Percentiles rank a stretch among this genome's conserved stretches.
These are phyloP conservation scores for Polyommatus icarus DNA, from an alignment of 2,888 invertebrate genomes.

Conservation along the genomic window DNA sequence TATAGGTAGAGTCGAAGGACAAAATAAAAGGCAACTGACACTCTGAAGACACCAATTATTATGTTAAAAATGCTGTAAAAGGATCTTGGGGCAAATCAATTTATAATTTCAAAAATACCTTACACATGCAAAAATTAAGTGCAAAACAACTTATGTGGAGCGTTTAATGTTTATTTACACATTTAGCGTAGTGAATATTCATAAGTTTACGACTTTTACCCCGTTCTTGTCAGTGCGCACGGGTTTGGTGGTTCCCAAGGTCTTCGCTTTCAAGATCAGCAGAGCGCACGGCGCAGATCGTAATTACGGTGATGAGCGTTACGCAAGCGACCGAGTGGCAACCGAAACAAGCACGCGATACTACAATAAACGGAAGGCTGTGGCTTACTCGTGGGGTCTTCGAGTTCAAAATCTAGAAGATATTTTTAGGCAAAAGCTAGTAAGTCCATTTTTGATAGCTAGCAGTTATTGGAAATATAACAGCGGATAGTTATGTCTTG, in stretches of 20 bases:
- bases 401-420: background rate
- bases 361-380: slow-evolving; percentile 45
- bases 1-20: background rate
- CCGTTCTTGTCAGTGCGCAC: slow-evolving; percentile 15
- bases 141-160: background rate
- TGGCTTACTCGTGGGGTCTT: background rate
- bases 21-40: background rate
- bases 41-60: background rate
- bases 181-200: background rate
- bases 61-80: background rate
- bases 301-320: slow-evolving; percentile 75
- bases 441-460: background rate
- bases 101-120: background rate
- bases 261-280: slow-evolving; percentile 80
- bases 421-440: background rate
- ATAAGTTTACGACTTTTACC: slow-evolving; percentile 15
- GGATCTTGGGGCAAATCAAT: background rate
- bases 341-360: slow-evolving; percentile 52
- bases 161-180: slow-evolving; percentile 16
- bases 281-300: slow-evolving; percentile 60
- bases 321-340: slow-evolving; percentile 54
- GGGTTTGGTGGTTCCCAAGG: slow-evolving; percentile 59
- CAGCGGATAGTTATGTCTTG: background rate
- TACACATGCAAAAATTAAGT: background rate
- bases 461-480: background rate